Conservation (phyloP, 2,888 invertebrate genomes). For the Habroteleia sp. region DNA sequence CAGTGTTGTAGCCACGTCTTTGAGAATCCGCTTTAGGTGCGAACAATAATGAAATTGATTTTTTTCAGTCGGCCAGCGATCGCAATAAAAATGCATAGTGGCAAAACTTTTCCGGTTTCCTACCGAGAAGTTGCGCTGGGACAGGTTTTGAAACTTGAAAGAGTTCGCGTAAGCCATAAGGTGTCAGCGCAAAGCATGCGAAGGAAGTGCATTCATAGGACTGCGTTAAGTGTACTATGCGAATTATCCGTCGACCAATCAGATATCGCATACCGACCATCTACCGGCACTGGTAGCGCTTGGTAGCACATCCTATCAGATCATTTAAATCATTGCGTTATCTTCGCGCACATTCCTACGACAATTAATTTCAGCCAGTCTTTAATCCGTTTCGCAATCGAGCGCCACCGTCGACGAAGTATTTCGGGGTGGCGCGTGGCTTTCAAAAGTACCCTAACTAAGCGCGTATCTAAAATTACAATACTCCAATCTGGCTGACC, state of each 20-base stretch:
- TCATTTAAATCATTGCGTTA: conserved; percentile 40
- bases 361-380: conserved; percentile 27
- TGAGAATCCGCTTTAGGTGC: too few species aligned
- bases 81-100: conserved; percentile 19
- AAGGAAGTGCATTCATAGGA: conserved; percentile 59
- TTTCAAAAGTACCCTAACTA: conserved; percentile 16
- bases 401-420: neutral
- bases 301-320: conserved; percentile 44
- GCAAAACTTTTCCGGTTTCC: conserved; percentile 59
- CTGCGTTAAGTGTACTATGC: conserved; percentile 49
- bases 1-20: too few species aligned
- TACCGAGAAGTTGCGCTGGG: conserved; percentile 35
- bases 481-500: conserved; percentile 37
- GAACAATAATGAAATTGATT: neutral
- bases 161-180: conserved; percentile 57
- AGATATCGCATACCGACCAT: conserved; percentile 40
- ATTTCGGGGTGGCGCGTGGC: conserved; percentile 3
- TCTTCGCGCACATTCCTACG: conserved; percentile 17
- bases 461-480: conserved; percentile 34
- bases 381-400: conserved; percentile 1
- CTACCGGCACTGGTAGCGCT: conserved; percentile 33
- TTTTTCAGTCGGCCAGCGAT: neutral
- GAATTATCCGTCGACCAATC: conserved; percentile 58
- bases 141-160: conserved; percentile 61
- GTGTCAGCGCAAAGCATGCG: conserved; percentile 47